phyloP scores from a whole-genome alignment of 2,797 vertebrate species.

The Tachyglossus aculeatus region DNA sequence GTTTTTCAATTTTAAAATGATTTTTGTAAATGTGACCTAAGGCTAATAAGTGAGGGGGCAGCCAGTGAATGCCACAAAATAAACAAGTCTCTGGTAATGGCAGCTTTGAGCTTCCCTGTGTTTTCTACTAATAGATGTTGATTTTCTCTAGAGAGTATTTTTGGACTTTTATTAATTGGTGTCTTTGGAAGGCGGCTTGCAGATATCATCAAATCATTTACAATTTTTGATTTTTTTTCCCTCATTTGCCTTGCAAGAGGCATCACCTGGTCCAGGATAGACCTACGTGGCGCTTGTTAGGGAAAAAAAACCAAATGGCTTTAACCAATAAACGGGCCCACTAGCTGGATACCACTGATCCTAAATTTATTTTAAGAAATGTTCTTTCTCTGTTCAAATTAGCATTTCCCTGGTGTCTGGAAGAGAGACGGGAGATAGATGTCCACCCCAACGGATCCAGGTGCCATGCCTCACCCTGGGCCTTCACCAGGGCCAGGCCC shows the following conservation, averaged over 20 bases:
- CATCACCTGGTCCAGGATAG: conserved; percentile 42
- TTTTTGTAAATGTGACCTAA: background rate
- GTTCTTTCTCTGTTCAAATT: conserved; percentile 41
- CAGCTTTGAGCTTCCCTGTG: conserved; percentile 34
- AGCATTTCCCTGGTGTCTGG: conserved; percentile 57
- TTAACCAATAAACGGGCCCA: conserved; percentile 27
- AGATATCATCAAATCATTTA: conserved; percentile 21
- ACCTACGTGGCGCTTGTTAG: conserved; percentile 32
- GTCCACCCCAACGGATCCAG: conserved; percentile 92
- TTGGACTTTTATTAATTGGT: conserved; percentile 31
- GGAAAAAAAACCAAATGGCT: conserved; percentile 16
- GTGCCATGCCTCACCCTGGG: conserved; percentile 93
- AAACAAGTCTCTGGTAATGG: too few relatives aligned
- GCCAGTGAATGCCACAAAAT: conserved; percentile 29
- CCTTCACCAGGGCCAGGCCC: conserved; percentile 93
- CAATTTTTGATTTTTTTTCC: background rate
- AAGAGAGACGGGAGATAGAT: conserved; percentile 77
- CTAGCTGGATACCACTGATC: conserved; percentile 7
- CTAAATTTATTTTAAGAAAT: conserved; percentile 56
- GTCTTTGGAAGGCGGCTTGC: conserved; percentile 60
- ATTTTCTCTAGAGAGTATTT: conserved; percentile 35
- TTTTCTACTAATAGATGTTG: conserved; percentile 47
- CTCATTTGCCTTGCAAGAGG: conserved; percentile 30
- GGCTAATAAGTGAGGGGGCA: conserved; percentile 7
- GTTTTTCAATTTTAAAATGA: background rate